phyloP scores from a whole-genome alignment of 23 tunicate species.

The Styela plicata region DNA sequence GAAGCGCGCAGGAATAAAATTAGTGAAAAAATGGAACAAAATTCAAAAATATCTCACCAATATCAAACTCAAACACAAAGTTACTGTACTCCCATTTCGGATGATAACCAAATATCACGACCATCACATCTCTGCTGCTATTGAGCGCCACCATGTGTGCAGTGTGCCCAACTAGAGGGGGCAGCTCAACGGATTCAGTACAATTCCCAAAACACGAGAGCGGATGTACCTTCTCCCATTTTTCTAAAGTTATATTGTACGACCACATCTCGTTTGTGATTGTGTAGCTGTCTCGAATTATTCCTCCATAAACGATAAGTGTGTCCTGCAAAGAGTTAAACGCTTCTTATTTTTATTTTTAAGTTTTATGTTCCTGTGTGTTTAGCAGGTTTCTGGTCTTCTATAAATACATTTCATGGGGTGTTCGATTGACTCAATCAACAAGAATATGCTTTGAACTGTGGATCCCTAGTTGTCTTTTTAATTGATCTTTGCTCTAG shows the following conservation, averaged over 20 bases:
- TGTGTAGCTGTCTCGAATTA: neutral
- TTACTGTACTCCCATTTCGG: slow-evolving; percentile 40
- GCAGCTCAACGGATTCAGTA: neutral
- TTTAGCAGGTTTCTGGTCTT: no score
- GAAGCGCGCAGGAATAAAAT: no score
- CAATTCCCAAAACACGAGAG: neutral
- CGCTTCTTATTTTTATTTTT: no score
- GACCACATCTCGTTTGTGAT: slow-evolving; percentile 53
- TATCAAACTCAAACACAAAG: slow-evolving; percentile 50
- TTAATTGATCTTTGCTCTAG: no score
- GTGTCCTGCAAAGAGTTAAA: slow-evolving; percentile 25
- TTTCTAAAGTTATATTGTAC: slow-evolving; percentile 15
- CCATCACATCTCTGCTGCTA: slow-evolving; percentile 33
- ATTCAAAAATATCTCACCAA: slow-evolving; percentile 56
- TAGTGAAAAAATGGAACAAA: no score
- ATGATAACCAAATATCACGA: slow-evolving; percentile 64
- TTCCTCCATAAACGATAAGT: slow-evolving; percentile 42
- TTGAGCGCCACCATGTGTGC: slow-evolving; percentile 40
- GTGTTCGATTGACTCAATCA: no score
- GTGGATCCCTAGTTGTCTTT: no score
- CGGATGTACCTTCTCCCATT: slow-evolving; percentile 20
- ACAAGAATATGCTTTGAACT: no score
- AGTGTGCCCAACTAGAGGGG: slow-evolving; percentile 59
- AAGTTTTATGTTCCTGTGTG: no score
- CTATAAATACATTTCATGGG: no score